Base-by-base conservation (phyloP, 1,140 invertebrate genomes). In the Hypothenemus hampei region DNA sequence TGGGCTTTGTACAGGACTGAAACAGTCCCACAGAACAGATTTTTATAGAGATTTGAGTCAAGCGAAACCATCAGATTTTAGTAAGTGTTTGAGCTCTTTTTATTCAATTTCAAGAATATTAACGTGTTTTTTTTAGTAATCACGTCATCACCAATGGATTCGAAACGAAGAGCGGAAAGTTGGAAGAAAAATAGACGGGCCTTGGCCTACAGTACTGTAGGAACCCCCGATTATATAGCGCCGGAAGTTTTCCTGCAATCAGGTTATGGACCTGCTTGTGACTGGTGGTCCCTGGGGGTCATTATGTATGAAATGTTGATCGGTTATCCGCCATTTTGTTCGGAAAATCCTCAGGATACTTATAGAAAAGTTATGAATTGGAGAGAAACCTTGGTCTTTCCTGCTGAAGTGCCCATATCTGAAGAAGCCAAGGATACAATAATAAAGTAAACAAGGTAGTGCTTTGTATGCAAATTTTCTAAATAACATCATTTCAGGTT, bases 221-320 rank as follows among this genome's bases (percentile, higher is more conserved):
- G 97, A 35, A 99, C 97, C 20, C 97, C 97, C 4, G 97, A 99
- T 78, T 99, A 99, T 70, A 99, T 99, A 68, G 96, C 97, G n/a
- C 97, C 97, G 6, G 81, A 84, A 73, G 94, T 98, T 54, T 91
- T 98, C 75, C 82, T 97, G 63, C 94, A 98, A 76, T 97, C 93
- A 19, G 97, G 97, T 47, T 99, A 99, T 73, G 93, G 89, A 1
- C 87, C 91, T 26, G 87, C 92, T 43, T 98, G 96, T 69, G 97
- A 99, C 77, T 99, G 95, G 91, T 99, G 97, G 97, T 97, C 93
- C 45, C 78, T 99, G 36, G 97, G 97, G 36, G 97, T 99, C 37
- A 99, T 99, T 62, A 99, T 99, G 97, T 99, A 98, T 75, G 97
- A 99, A 80, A 99, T 99, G 97, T 79, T 99, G 48, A 99, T 99